Percentiles rank a stretch among this genome's conserved stretches.
These are phyloP conservation scores for Hyla sarda DNA, from an alignment of 2,113 vertebrate genomes.

Conservation along the genomic window DNA sequence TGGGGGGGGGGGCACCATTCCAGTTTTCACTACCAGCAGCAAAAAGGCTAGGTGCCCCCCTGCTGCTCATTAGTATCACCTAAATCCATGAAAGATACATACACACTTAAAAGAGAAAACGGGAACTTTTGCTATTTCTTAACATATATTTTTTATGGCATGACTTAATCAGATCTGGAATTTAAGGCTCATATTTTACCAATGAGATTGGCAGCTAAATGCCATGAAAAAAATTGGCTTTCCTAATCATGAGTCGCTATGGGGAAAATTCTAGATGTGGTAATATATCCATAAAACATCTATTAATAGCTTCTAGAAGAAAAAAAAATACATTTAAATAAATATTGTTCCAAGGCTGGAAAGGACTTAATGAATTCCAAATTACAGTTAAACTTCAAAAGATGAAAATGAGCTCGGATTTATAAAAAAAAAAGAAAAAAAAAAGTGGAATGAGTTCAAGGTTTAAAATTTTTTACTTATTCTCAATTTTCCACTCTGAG, in stretches of 20 bases:
- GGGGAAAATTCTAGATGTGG: not conserved
- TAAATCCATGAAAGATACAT: not conserved
- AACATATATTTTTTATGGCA: slow-evolving; percentile 7
- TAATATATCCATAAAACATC: slow-evolving; percentile 6
- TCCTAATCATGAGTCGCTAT: not conserved
- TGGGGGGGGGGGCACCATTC: too few species aligned
- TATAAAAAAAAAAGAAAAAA: too few species aligned
- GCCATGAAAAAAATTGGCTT: not conserved
- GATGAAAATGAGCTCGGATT: not conserved
- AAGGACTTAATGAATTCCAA: slow-evolving; percentile 16
- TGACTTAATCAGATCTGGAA: not conserved
- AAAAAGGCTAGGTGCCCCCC: too few species aligned
- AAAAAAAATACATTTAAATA: not conserved
- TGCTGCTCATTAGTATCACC: too few species aligned
- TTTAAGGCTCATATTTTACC: not conserved
- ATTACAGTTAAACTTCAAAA: not conserved
- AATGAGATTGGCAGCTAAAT: not conserved
- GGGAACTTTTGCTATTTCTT: not conserved
- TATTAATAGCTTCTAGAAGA: not conserved
- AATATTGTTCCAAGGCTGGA: slow-evolving; percentile 11
- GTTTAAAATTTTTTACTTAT: too few species aligned
- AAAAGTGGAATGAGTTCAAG: too few species aligned
- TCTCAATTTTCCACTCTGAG: too few species aligned
- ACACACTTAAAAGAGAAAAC: not conserved
- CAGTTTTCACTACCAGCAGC: too few species aligned